These are phyloP conservation scores for Pheosia tremula DNA, from an alignment of 2,888 invertebrate genomes.

Conservation along the genomic window DNA sequence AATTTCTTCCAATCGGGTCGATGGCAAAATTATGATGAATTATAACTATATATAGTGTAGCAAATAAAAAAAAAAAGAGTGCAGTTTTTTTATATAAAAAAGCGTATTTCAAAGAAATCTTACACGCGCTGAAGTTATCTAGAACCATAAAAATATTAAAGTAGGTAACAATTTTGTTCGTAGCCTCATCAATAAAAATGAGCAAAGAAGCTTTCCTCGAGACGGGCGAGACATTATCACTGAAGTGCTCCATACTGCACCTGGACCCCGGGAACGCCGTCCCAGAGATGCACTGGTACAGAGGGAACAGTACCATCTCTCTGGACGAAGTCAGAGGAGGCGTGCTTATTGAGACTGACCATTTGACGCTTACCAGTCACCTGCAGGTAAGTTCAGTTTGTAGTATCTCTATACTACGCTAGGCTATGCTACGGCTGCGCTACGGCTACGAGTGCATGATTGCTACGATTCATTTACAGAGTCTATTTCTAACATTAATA, in stretches of 20 bases:
- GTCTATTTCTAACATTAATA: no score
- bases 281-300: conserved; percentile 70
- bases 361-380: conserved; percentile 69
- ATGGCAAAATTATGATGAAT: no score
- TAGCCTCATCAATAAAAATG: conserved; percentile 74
- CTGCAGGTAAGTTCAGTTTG: conserved; percentile 61
- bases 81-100: no score
- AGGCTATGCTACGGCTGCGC: background rate
- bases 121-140: no score
- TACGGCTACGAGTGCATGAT: background rate
- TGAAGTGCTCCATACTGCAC: conserved; percentile 71
- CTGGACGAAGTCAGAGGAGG: conserved; percentile 79
- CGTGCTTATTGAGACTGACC: conserved; percentile 74
- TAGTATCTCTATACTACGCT: background rate
- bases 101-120: no score
- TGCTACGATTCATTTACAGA: background rate
- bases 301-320: conserved; percentile 60
- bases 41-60: no score
- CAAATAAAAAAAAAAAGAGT: no score
- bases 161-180: background rate
- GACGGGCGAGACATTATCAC: conserved; percentile 72
- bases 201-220: conserved; percentile 75
- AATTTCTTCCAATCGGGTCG: no score
- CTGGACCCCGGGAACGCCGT: conserved; percentile 57
- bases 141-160: no score